Percentiles rank a stretch among this genome's conserved stretches.
Conservation (phyloP, 1,140 invertebrate species). For the Apis florea region DNA sequence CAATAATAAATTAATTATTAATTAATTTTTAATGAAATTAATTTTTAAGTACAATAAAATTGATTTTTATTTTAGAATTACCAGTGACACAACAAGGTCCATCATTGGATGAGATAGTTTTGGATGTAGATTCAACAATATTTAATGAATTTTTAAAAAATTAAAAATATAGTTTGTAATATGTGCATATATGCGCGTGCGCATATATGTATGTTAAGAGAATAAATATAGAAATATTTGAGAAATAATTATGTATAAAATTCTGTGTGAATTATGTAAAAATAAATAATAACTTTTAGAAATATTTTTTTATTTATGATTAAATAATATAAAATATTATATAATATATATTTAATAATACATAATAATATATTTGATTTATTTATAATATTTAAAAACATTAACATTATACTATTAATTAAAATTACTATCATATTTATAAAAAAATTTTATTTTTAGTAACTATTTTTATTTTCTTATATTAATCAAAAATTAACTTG, state of each 20-base stretch:
- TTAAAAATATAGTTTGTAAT: conserved; percentile 13
- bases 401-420: no score
- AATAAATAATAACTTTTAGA: neutral
- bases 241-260: conserved; percentile 8
- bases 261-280: conserved; percentile 11
- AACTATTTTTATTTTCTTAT: neutral
- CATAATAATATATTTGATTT: no score
- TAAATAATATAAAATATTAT: neutral
- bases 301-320: neutral
- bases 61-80: conserved; percentile 66
- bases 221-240: neutral
- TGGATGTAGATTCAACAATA: conserved; percentile 80
- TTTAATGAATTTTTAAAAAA: conserved; percentile 82
- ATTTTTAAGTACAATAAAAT: conserved; percentile 27
- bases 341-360: no score
- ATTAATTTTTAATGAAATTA: neutral
- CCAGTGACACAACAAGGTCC: conserved; percentile 70
- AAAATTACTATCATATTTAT: neutral
- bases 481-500: no score
- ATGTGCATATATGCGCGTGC: no score
- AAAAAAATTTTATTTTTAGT: neutral
- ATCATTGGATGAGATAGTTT: conserved; percentile 81
- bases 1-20: neutral
- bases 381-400: no score
- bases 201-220: neutral